These are phyloP conservation scores for Drosophila demipolita DNA, from an alignment of 2,888 invertebrate species.

Conservation along the genomic window DNA sequence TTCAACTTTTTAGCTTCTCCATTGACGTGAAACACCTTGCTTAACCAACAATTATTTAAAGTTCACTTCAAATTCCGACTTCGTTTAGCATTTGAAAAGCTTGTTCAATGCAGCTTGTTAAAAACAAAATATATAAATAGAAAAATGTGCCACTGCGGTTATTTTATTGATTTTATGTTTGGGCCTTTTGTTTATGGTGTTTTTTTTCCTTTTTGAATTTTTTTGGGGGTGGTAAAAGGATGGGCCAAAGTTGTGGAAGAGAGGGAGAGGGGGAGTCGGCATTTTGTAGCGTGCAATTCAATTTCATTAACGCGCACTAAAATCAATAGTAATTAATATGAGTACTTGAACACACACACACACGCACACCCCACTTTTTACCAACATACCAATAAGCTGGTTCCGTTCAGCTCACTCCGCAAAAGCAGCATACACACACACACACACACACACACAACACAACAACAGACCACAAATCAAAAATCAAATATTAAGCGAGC, in stretches of 20 bases:
- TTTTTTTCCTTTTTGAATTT: background rate
- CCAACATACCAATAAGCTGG: slow-evolving; percentile 46
- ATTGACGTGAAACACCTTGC: background rate
- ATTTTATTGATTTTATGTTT: slow-evolving; percentile 68
- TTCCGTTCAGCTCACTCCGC: background rate
- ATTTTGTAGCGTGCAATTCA: slow-evolving; percentile 67
- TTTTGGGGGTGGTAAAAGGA: background rate
- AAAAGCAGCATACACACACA: slow-evolving; percentile 15
- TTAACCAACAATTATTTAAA: background rate
- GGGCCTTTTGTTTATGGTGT: slow-evolving; percentile 10
- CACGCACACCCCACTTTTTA: slow-evolving; percentile 27
- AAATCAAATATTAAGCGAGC: slow-evolving; percentile 79
- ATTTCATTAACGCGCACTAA: slow-evolving; percentile 80
- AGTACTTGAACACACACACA: slow-evolving; percentile 63
- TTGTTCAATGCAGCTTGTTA: slow-evolving; percentile 58
- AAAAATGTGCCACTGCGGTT: slow-evolving; percentile 68
- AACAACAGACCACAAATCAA: slow-evolving; percentile 74
- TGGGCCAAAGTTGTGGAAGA: background rate
- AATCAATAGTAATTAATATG: slow-evolving; percentile 81
- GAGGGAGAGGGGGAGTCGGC: slow-evolving; percentile 30
- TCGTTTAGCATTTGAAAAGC: slow-evolving; percentile 3
- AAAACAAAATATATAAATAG: background rate
- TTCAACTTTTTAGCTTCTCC: background rate
- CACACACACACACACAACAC: slow-evolving; percentile 19
- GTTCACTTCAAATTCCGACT: background rate